A percentile compares a stretch with the other conserved stretches of the same genome.
These are phyloP conservation scores for Ethmia dodecea DNA, from an alignment of 2,888 invertebrate species.

Conservation along the genomic window DNA sequence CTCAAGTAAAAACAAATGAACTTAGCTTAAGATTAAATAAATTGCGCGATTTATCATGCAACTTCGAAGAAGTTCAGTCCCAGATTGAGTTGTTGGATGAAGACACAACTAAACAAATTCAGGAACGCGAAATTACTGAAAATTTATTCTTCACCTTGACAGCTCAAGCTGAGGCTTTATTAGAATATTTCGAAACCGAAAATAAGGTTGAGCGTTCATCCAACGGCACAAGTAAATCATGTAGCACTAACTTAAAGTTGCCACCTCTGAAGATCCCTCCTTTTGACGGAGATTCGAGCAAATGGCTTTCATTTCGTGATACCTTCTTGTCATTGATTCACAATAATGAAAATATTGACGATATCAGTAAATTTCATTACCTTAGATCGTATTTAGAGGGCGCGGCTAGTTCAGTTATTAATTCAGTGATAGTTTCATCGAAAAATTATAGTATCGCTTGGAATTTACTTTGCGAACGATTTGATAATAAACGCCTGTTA, in stretches of 20 bases:
- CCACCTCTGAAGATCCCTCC: constrained; percentile 6
- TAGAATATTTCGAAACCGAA: too few relatives aligned
- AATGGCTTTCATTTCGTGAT: constrained; percentile 12
- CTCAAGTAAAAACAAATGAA: constrained; percentile 3
- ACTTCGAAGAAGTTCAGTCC: constrained; percentile 10
- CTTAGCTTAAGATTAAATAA: constrained; percentile 9
- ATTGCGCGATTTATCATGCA: constrained; percentile 10
- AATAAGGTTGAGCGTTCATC: too few relatives aligned
- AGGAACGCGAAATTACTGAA: too few relatives aligned
- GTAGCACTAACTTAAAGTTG: background rate
- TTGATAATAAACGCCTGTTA: constrained; percentile 12
- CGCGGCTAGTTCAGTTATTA: constrained; percentile 9
- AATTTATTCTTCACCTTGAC: too few relatives aligned
- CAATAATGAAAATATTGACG: constrained; percentile 8
- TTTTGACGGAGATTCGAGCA: constrained; percentile 8
- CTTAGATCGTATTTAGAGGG: constrained; percentile 11
- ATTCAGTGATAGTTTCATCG: constrained; percentile 9
- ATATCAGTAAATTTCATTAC: background rate
- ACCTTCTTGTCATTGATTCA: constrained; percentile 13
- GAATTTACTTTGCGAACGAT: constrained; percentile 14
- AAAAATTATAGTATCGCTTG: constrained; percentile 12
- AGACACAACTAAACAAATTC: too few relatives aligned
- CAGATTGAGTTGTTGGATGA: constrained; percentile 13
- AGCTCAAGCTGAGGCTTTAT: constrained; percentile 1
- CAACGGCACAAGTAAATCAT: too few relatives aligned